These are phyloP conservation scores for Serrognathus titanus DNA, from an alignment of 2,888 invertebrate genomes.

Conservation along the genomic window DNA sequence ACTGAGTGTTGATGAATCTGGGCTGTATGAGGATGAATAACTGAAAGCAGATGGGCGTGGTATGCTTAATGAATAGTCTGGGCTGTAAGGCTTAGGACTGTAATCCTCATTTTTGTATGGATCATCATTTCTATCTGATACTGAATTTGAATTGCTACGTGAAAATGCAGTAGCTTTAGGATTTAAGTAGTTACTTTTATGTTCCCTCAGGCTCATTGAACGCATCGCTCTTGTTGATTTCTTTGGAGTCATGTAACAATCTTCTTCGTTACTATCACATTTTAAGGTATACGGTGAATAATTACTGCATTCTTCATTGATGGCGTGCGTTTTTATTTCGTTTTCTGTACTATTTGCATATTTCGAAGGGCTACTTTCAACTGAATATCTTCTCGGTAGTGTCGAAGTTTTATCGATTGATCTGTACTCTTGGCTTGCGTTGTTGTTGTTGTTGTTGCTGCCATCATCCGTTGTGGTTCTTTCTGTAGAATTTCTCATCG, in stretches of 20 bases:
- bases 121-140: conserved; percentile 22
- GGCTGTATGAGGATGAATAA: conserved; percentile 20
- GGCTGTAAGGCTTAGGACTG: conserved; percentile 17
- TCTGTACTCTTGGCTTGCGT: neutral
- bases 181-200: conserved; percentile 20
- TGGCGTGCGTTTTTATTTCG: neutral
- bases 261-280: neutral
- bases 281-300: neutral
- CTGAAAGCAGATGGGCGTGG: conserved; percentile 25
- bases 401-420: conserved; percentile 32
- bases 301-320: neutral
- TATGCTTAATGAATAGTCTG: conserved; percentile 22
- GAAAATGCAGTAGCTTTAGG: conserved; percentile 12
- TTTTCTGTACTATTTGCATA: conserved; percentile 11
- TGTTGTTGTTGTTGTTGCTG: conserved; percentile 2
- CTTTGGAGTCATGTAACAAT: neutral
- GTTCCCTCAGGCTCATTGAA: conserved; percentile 34
- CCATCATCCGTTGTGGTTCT: conserved; percentile 6
- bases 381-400: conserved; percentile 48
- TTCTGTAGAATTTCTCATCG: conserved; percentile 45
- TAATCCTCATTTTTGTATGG: conserved; percentile 29
- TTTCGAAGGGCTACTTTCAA: conserved; percentile 21
- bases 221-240: conserved; percentile 28
- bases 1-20: conserved; percentile 30
- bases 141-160: conserved; percentile 38